Evolutionary conservation across 2,888 invertebrate genomes (phyloP).

Genomic region (Mamestra brassicae): DNA sequence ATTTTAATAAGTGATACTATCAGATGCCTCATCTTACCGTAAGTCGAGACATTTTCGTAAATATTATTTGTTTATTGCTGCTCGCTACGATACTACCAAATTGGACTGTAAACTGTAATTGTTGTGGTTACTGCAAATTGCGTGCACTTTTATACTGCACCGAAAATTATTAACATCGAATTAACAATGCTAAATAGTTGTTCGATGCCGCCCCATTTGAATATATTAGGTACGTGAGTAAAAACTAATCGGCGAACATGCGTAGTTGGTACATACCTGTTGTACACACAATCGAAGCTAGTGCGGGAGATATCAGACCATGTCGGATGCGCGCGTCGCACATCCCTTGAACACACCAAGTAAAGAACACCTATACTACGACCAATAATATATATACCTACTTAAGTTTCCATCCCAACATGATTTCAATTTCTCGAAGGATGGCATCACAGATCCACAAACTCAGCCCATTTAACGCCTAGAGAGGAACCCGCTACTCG

Average conservation of each 20-base stretch:
- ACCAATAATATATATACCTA: not conserved
- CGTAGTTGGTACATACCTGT: conserved; percentile 64
- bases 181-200: conserved; percentile 87
- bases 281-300: conserved; percentile 62
- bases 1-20: not conserved
- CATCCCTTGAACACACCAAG: conserved; percentile 38
- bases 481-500: not conserved
- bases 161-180: conserved; percentile 87
- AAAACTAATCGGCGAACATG: conserved; percentile 71
- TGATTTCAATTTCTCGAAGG: not conserved
- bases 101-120: conserved; percentile 80
- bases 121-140: conserved; percentile 77
- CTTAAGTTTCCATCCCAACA: not conserved
- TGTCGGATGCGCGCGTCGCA: conserved; percentile 65
- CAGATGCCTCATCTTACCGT: conserved; percentile 79
- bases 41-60: conserved; percentile 83
- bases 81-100: conserved; percentile 76
- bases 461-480: not conserved
- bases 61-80: conserved; percentile 61
- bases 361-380: conserved; percentile 7
- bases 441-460: not conserved
- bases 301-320: conserved; percentile 68
- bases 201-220: conserved; percentile 85
- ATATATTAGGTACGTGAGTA: conserved; percentile 82
- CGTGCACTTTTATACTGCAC: conserved; percentile 87